Evolutionary conservation across 2,113 vertebrate genomes (phyloP).

Genomic region (Stegostoma tigrinum): DNA sequence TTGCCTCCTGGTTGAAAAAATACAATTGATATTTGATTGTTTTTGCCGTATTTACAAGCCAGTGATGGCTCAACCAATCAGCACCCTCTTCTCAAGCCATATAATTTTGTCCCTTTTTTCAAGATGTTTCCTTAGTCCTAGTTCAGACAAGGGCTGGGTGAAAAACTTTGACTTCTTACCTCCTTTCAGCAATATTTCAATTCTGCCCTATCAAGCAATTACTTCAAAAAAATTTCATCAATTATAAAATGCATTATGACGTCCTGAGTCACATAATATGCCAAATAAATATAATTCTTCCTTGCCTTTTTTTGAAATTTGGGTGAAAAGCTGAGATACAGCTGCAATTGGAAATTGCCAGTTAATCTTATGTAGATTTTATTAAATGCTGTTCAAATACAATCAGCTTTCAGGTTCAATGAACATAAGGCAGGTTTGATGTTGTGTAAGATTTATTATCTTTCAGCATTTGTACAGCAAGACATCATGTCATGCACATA

Average conservation of each 20-base stretch:
- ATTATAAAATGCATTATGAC: not conserved
- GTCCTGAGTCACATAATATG: not conserved
- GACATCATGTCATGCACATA: not conserved
- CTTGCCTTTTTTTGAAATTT: not conserved
- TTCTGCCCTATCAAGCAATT: too few species aligned
- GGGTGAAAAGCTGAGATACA: not conserved
- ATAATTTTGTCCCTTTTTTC: too few species aligned
- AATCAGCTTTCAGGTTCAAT: not conserved
- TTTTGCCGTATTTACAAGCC: too few species aligned
- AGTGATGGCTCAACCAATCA: too few species aligned
- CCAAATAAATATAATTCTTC: not conserved
- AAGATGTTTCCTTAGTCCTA: too few species aligned
- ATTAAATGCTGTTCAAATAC: constrained; percentile 17
- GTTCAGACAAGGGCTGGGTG: too few species aligned
- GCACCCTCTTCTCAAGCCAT: too few species aligned
- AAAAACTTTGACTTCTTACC: too few species aligned
- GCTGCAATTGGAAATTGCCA: not conserved
- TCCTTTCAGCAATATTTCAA: too few species aligned
- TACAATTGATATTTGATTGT: too few species aligned
- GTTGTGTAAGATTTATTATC: not conserved
- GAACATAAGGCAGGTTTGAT: not conserved
- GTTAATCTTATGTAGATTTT: not conserved
- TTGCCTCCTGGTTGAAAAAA: too few species aligned
- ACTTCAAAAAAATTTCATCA: not conserved
- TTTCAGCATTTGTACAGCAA: not conserved